Percentiles rank a stretch among this genome's conserved stretches.
Evolutionary conservation across 1,140 invertebrate species (phyloP).

Genomic region (Hetaerina americana): DNA sequence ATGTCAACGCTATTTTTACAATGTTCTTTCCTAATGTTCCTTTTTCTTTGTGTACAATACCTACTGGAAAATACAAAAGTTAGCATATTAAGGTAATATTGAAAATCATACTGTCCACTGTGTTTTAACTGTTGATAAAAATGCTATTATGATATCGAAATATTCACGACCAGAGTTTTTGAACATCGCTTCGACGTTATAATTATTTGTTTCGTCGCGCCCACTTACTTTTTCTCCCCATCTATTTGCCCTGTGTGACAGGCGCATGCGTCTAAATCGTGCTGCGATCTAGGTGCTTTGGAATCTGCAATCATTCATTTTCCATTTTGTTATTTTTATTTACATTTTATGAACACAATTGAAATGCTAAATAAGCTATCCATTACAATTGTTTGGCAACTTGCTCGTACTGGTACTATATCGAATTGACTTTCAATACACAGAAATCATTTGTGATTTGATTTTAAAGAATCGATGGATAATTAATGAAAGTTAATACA

Average conservation of each 20-base stretch:
- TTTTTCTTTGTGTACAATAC: not conserved
- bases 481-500: no score
- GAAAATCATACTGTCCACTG: not conserved
- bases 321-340: no score
- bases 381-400: no score
- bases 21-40: not conserved
- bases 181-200: not conserved
- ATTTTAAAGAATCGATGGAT: no score
- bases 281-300: not conserved
- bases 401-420: no score
- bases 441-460: no score
- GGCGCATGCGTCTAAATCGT: no score
- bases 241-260: no score
- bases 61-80: not conserved
- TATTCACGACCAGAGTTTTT: not conserved
- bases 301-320: not conserved
- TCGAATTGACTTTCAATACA: no score
- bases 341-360: no score
- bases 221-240: not conserved
- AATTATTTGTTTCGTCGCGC: not conserved
- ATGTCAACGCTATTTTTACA: not conserved
- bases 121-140: not conserved
- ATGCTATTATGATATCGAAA: not conserved
- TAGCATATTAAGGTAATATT: not conserved
- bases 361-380: no score